A percentile compares a stretch with the other conserved stretches of the same genome.
phyloP scores from a whole-genome alignment of 2,797 vertebrate genomes.

The Anguilla obscura region DNA sequence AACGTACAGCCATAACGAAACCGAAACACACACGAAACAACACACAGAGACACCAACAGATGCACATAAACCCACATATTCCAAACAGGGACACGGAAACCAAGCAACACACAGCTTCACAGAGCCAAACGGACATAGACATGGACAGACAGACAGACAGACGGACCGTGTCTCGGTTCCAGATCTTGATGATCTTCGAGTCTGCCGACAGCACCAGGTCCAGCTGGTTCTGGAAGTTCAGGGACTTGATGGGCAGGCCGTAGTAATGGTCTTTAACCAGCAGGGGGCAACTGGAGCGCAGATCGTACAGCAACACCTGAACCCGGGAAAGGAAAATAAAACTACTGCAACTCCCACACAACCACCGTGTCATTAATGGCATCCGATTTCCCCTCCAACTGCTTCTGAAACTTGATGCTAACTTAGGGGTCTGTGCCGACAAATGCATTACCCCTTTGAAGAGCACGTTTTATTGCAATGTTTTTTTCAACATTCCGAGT shows the following conservation, averaged over 20 bases:
- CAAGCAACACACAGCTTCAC: too few relatives aligned
- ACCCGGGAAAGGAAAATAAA: neutral
- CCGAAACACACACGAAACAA: too few relatives aligned
- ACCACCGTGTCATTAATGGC: neutral
- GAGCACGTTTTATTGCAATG: too few relatives aligned
- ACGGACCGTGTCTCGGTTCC: conserved; percentile 90
- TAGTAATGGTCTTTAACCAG: conserved; percentile 95
- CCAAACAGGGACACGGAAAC: too few relatives aligned
- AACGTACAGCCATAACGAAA: too few relatives aligned
- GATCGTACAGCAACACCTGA: conserved; percentile 90
- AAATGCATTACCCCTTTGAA: too few relatives aligned
- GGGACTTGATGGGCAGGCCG: conserved; percentile 87
- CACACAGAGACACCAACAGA: too few relatives aligned
- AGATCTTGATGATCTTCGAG: conserved; percentile 94
- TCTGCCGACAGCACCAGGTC: conserved; percentile 91
- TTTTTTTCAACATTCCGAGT: too few relatives aligned
- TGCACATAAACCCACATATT: too few relatives aligned
- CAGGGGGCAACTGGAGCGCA: conserved; percentile 88
- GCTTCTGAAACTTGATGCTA: neutral
- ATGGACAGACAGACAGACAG: neutral
- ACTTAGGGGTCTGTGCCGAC: too few relatives aligned
- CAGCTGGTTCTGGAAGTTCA: conserved; percentile 84
- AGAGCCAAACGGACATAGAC: neutral
- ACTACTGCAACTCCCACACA: neutral
- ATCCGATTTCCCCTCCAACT: neutral